phyloP scores from a whole-genome alignment of 2,888 invertebrate species.

The Gerris lacustris region DNA sequence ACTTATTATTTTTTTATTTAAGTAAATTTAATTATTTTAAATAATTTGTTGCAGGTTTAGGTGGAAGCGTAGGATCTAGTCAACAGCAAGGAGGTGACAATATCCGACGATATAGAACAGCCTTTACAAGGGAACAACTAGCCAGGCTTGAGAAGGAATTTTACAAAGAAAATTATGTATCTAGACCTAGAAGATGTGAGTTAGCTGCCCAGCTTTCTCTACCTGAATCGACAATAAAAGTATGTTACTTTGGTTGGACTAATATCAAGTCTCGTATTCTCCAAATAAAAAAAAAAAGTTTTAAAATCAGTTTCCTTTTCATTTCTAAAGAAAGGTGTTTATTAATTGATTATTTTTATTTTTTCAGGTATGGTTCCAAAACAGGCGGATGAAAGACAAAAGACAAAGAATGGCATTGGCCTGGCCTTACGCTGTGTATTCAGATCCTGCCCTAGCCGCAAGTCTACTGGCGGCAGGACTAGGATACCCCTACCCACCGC shows the following conservation, averaged over 20 bases:
- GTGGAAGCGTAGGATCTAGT: background rate
- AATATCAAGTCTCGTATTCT: background rate
- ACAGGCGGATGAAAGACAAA: slow-evolving; percentile 93
- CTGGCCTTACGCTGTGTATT: slow-evolving; percentile 91
- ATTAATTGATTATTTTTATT: background rate
- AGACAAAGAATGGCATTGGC: slow-evolving; percentile 85
- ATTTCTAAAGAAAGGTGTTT: background rate
- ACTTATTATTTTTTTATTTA: no score
- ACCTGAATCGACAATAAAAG: slow-evolving; percentile 97
- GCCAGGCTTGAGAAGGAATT: slow-evolving; percentile 90
- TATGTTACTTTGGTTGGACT: slow-evolving; percentile 36
- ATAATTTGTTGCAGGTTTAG: background rate
- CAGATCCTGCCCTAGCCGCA: slow-evolving; percentile 86
- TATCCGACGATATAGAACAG: slow-evolving; percentile 85
- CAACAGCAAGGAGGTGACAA: slow-evolving; percentile 39
- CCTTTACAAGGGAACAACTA: slow-evolving; percentile 90
- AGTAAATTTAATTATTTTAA: no score
- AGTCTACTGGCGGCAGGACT: slow-evolving; percentile 68
- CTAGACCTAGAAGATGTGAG: slow-evolving; percentile 86
- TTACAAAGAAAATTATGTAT: slow-evolving; percentile 93
- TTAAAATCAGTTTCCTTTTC: background rate
- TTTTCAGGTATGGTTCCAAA: slow-evolving; percentile 92
- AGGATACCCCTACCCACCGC: slow-evolving; percentile 40
- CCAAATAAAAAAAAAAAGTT: background rate
- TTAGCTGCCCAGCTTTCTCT: slow-evolving; percentile 82